These are phyloP conservation scores for Oryzias javanicus DNA, from an alignment of 2,113 vertebrate species.

Conservation along the genomic window DNA sequence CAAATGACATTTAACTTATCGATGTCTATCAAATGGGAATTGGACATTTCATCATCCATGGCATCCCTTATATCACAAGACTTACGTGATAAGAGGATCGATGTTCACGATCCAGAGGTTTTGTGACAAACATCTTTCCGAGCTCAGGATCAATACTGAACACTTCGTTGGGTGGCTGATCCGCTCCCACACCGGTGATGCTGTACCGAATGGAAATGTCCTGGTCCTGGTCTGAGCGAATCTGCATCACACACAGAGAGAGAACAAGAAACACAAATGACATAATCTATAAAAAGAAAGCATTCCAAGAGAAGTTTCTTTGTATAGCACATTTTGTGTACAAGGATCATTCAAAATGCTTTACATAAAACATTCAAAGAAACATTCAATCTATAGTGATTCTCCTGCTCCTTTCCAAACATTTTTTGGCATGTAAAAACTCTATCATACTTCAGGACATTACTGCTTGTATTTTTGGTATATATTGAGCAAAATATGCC, in stretches of 20 bases:
- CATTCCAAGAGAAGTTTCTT: too few relatives aligned
- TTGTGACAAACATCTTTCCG: conserved; percentile 92
- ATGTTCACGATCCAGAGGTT: conserved; percentile 91
- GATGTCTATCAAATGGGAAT: background rate
- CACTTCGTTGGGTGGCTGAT: conserved; percentile 93
- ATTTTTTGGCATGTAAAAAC: too few relatives aligned
- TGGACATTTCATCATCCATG: background rate
- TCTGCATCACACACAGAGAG: conserved; percentile 74
- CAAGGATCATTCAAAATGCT: too few relatives aligned
- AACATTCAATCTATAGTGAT: too few relatives aligned
- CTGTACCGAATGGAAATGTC: conserved; percentile 94
- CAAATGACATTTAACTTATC: background rate
- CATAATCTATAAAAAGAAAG: too few relatives aligned
- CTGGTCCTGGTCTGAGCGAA: conserved; percentile 94
- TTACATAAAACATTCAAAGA: too few relatives aligned
- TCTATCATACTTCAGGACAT: too few relatives aligned
- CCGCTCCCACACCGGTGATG: conserved; percentile 89
- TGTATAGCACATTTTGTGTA: too few relatives aligned
- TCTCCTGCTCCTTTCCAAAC: too few relatives aligned
- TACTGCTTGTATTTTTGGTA: too few relatives aligned
- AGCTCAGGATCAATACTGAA: conserved; percentile 92
- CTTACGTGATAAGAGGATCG: conserved; percentile 93
- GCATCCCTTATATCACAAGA: background rate
- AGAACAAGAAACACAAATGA: conserved; percentile 1
- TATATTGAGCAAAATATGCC: too few relatives aligned